Base-by-base conservation (phyloP, 1,140 invertebrate genomes). In the Caerostris extrusa region DNA sequence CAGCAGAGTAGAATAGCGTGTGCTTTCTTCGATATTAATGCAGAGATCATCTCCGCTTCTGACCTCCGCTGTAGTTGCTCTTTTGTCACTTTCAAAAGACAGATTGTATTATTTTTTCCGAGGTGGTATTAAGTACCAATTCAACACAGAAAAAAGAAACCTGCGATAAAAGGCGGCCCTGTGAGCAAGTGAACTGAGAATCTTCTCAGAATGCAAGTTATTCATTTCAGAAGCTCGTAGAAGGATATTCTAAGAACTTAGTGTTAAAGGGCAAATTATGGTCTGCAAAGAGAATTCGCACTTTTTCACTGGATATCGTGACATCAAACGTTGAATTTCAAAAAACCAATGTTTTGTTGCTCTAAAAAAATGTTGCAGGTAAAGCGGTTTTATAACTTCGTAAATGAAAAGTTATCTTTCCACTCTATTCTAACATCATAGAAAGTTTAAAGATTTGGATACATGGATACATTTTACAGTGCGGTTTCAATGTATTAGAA, bases 51-150 rank as follows among this genome's bases (percentile, higher is more conserved):
- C 91, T 58, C 50, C 60, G 3, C 5, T 69, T 60, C 17, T 92
- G 91, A 92, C 91, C 91, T 58, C 60, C 34, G 17, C 53, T 50
- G 71, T 60, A 83, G 58, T 58, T 56, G 19, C 58, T 86, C 91
- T 92, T 91, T 92, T 92, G 91, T 92, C 91, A 86, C 91, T 83
- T 17, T 82, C 90, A 91, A 91, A 91, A 86, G 91, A 86, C 91
- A 86, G 91, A 92, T 92, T 92, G 82, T 92, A 86, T 61, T 60
- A 83, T 91, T 60, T 87, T 60, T 58, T 57, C n/a, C 10, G 91
- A 92, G 60, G 60, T 57, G 82, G 91, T 92, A 92, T 92, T 92
- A 92, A 92, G 91, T 92, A 92, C 82, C 82, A 71, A 92, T 92
- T 86, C 82, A 64, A 83, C 90, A 61, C 12, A 12, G 89, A 90